A percentile compares a stretch with the other conserved stretches of the same genome.
These are phyloP conservation scores for Orchestes rusci DNA, from an alignment of 2,888 invertebrate genomes.

Conservation along the genomic window DNA sequence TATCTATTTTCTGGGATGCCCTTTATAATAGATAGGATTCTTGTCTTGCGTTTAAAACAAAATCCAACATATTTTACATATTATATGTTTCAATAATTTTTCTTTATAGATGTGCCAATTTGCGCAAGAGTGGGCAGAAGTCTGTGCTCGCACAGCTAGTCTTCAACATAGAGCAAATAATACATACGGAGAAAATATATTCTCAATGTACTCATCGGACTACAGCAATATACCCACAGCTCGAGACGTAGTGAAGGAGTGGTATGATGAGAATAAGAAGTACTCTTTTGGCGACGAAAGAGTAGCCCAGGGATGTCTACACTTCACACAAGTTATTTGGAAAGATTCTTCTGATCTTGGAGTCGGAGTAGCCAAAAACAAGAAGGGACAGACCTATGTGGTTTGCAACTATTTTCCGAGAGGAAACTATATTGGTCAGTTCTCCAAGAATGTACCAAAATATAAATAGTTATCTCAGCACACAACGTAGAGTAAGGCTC, in stretches of 20 bases:
- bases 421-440: slow-evolving; percentile 70
- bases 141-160: slow-evolving; percentile 55
- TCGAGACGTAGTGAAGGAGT: slow-evolving; percentile 49
- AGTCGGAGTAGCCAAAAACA: slow-evolving; percentile 62
- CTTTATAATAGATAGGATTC: too few relatives aligned
- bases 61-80: neutral
- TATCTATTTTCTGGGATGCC: too few relatives aligned
- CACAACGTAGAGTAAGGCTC: too few relatives aligned
- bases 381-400: slow-evolving; percentile 72
- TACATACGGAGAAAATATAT: slow-evolving; percentile 57
- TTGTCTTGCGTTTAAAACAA: too few relatives aligned
- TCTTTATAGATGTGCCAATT: slow-evolving; percentile 50
- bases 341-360: slow-evolving; percentile 61
- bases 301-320: slow-evolving; percentile 44
- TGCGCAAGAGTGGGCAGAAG: slow-evolving; percentile 66
- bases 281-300: slow-evolving; percentile 48
- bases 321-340: slow-evolving; percentile 62
- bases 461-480: too few relatives aligned
- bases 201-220: slow-evolving; percentile 51
- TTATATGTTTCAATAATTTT: neutral
- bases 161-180: slow-evolving; percentile 60
- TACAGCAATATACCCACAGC: slow-evolving; percentile 47
- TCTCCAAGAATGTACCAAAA: slow-evolving; percentile 59
- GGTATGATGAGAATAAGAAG: slow-evolving; percentile 54
- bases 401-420: slow-evolving; percentile 81